These are phyloP conservation scores for Heliconius hermathena DNA, from an alignment of 1,140 invertebrate species.

Conservation along the genomic window DNA sequence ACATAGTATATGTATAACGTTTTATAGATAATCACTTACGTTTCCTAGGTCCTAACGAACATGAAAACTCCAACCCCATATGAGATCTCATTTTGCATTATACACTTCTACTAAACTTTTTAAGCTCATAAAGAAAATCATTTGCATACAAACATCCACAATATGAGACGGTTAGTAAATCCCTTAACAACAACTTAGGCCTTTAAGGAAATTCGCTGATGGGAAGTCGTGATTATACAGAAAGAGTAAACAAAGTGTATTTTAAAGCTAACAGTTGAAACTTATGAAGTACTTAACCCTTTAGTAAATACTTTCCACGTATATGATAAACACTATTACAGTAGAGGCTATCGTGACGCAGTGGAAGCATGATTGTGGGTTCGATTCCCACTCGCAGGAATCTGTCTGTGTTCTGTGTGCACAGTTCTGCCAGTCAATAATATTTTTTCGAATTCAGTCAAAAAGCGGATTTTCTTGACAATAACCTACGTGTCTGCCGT, in stretches of 20 bases:
- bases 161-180: neutral
- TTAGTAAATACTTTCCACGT: neutral
- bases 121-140: constrained; percentile 6
- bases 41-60: neutral
- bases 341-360: no score
- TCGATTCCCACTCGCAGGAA: no score
- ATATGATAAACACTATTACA: no score
- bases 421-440: no score
- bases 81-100: neutral
- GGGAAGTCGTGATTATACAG: neutral
- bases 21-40: no score
- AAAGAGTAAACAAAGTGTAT: neutral
- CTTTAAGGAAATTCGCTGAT: constrained; percentile 7
- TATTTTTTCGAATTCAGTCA: no score
- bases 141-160: constrained; percentile 20
- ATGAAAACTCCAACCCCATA: neutral
- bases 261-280: neutral
- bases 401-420: no score
- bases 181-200: neutral
- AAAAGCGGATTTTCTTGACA: no score
- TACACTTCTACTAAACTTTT: neutral
- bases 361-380: no score
- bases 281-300: neutral
- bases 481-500: no score
- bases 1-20: no score